Conservation (phyloP, 2,797 vertebrate species). For the Chaunax sp. region DNA sequence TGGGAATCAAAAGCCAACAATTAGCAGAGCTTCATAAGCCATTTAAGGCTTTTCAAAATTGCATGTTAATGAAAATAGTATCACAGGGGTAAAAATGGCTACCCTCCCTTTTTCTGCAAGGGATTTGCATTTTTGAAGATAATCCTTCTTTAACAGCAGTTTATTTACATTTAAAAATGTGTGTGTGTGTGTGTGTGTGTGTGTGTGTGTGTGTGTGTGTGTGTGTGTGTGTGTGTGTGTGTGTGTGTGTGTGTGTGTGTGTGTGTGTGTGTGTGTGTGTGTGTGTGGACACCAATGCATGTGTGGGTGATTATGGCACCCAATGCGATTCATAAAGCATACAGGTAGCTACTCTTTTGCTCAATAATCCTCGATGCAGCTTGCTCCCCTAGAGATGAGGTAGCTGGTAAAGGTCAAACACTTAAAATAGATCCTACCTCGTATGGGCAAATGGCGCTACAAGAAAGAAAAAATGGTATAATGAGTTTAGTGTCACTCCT, state of each 20-base stretch:
- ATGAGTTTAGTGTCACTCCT: slow-evolving; percentile 48
- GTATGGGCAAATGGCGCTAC: slow-evolving; percentile 51
- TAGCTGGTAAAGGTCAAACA: slow-evolving; percentile 61
- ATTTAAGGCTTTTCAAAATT: slow-evolving; percentile 53
- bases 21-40: slow-evolving; percentile 51
- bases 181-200: too few relatives aligned
- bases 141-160: slow-evolving; percentile 36
- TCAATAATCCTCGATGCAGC: slow-evolving; percentile 42
- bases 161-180: slow-evolving; percentile 31
- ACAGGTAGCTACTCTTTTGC: slow-evolving; percentile 42
- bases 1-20: slow-evolving; percentile 57
- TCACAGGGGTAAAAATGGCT: slow-evolving; percentile 31
- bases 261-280: neutral
- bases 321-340: slow-evolving; percentile 27
- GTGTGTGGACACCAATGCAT: slow-evolving; percentile 3
- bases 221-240: slow-evolving; percentile 5
- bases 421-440: slow-evolving; percentile 66
- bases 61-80: slow-evolving; percentile 58
- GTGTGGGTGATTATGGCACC: slow-evolving; percentile 10
- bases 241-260: neutral
- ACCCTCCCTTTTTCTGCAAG: slow-evolving; percentile 3
- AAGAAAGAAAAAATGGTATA: slow-evolving; percentile 8
- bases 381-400: slow-evolving; percentile 46
- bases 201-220: too few relatives aligned
- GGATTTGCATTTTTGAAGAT: slow-evolving; percentile 51